phyloP scores from a whole-genome alignment of 2,797 vertebrate genomes.

The Myotis myotis region DNA sequence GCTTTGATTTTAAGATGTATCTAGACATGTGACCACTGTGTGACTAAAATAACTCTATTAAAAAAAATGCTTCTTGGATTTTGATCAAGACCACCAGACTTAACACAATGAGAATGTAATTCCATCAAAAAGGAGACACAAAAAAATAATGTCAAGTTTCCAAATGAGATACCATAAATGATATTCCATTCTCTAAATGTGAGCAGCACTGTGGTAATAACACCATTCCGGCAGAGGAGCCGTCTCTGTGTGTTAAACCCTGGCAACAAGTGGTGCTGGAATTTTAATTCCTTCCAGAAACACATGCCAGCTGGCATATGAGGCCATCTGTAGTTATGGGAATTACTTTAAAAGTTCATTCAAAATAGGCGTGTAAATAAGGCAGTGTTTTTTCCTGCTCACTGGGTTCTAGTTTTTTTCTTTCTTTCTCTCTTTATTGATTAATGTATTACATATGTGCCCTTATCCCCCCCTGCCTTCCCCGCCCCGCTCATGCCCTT shows the following conservation, averaged over 20 bases:
- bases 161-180: neutral
- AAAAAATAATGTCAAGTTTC: neutral
- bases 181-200: neutral
- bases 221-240: neutral
- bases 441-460: too few relatives aligned
- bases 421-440: too few relatives aligned
- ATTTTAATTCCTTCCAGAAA: constrained; percentile 26
- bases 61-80: neutral
- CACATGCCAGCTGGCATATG: neutral
- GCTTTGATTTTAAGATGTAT: neutral
- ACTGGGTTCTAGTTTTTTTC: neutral
- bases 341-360: constrained; percentile 35
- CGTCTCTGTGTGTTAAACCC: neutral
- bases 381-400: neutral
- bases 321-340: neutral
- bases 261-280: neutral
- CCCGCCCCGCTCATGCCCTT: too few relatives aligned
- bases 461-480: too few relatives aligned
- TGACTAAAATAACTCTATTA: neutral
- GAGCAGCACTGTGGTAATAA: neutral
- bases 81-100: neutral
- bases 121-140: neutral
- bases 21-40: neutral
- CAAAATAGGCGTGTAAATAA: neutral
- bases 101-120: neutral